Base-by-base conservation (phyloP, 2,113 vertebrate species). In the Laterallus jamaicensis region DNA sequence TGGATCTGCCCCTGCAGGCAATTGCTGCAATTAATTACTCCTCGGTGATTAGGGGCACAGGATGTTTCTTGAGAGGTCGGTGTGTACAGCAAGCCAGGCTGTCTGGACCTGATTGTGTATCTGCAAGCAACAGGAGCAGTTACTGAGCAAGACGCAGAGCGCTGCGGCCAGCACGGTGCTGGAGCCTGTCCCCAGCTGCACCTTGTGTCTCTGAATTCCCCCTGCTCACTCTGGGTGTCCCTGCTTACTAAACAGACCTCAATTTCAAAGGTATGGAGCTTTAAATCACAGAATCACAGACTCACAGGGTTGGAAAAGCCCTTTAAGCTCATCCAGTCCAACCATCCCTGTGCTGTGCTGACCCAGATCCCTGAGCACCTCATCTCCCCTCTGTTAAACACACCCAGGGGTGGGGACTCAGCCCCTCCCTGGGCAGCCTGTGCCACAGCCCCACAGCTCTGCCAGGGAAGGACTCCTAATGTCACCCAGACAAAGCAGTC, bases 71-170 rank as follows among this genome's bases (percentile, higher is more conserved):
- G 3, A 26, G 55, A 37, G 21, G 5, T 1, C 0, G 4, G n/a
- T 29, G n/a, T 49, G 39, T 14, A 5, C 6, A 4, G 78, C 15
- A 35, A 59, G 50, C 24, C 6, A 8, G 0, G 35, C 24, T 40
- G 32, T 11, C 64, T n/a, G 2, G 2, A 5, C 59, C n/a, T 28
- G 31, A 2, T 15, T 17, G 3, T 16, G 0, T 8, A 24, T 2
- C 17, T 15, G 70, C 56, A 25, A 78, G 9, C 22, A 19, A 8
- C 21, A 9, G 66, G 52, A 52, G 18, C 3, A 11, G 50, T 35
- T 68, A 55, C 39, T 4, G 13, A 10, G 20, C 8, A 40, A 28
- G 42, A 49, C 40, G 4, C 25, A 5, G 22, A 52, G 60, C 6
- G 40, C 59, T 4, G 10, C 35, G 39, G 37, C 31, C 37, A 2